These are phyloP conservation scores for Ictidomys tridecemlineatus DNA, from an alignment of 2,113 vertebrate species.

Conservation along the genomic window DNA sequence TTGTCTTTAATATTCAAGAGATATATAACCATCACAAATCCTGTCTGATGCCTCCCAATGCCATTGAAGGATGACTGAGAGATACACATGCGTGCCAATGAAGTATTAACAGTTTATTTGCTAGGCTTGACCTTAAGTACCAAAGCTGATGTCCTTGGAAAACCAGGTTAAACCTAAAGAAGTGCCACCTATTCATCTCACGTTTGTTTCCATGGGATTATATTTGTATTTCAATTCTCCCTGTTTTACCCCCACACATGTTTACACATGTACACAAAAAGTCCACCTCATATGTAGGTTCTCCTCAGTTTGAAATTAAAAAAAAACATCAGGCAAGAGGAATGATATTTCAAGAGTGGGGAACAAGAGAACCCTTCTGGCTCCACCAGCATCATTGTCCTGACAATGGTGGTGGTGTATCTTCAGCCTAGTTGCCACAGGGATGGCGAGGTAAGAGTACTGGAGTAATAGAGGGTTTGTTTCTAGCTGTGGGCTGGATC, in stretches of 20 bases:
- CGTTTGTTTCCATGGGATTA: background rate
- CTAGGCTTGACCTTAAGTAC: background rate
- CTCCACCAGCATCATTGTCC: too few relatives aligned
- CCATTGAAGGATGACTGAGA: background rate
- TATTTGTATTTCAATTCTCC: background rate
- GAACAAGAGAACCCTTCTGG: background rate
- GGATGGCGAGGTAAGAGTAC: too few relatives aligned
- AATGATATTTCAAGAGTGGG: background rate
- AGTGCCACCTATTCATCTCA: background rate
- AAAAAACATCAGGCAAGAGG: background rate
- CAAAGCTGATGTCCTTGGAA: background rate
- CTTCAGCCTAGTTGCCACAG: background rate
- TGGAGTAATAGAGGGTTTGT: too few relatives aligned
- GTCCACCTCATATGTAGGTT: background rate
- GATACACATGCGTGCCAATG: background rate
- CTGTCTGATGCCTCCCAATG: background rate
- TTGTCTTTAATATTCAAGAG: background rate
- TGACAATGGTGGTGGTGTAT: background rate
- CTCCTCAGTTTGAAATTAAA: background rate
- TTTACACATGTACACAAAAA: background rate
- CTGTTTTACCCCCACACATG: rapidly evolving
- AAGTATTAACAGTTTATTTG: background rate
- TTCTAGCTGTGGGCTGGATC: background rate
- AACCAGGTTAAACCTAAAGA: background rate
- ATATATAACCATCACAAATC: background rate